Evolutionary conservation across 2,888 invertebrate genomes (phyloP).

Genomic region (Sclerodermus sp.): DNA sequence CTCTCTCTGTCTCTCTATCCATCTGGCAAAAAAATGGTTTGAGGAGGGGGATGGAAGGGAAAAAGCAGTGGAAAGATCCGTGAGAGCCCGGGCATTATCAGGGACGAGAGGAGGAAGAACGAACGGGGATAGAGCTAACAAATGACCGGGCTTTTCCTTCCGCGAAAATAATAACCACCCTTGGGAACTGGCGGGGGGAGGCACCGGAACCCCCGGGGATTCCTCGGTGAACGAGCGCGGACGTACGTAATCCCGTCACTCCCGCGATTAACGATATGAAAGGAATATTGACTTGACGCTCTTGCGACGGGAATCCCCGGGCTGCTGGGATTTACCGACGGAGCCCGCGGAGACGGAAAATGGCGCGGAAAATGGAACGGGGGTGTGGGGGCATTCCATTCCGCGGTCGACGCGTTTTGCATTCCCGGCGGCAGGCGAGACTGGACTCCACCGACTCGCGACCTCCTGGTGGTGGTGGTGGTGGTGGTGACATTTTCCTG

Average conservation of each 20-base stretch:
- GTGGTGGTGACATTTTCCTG: too few species aligned
- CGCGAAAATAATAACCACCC: slow-evolving; percentile 24
- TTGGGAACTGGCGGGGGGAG: neutral
- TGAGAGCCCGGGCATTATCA: slow-evolving; percentile 3
- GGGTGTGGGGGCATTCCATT: too few species aligned
- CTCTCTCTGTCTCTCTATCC: too few species aligned
- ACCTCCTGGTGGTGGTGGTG: too few species aligned
- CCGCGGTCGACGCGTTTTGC: too few species aligned
- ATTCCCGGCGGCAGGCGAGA: too few species aligned
- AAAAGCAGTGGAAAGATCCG: neutral
- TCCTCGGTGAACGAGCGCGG: slow-evolving; percentile 24
- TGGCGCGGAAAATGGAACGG: too few species aligned
- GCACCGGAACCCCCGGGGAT: slow-evolving; percentile 4
- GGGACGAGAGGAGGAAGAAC: slow-evolving; percentile 5
- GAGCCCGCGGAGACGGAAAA: neutral
- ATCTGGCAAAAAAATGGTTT: too few species aligned
- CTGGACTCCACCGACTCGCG: too few species aligned
- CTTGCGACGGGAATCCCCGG: slow-evolving; percentile 11
- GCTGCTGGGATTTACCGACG: slow-evolving; percentile 31
- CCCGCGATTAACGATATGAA: slow-evolving; percentile 31
- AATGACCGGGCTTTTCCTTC: slow-evolving; percentile 20
- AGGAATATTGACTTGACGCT: slow-evolving; percentile 33
- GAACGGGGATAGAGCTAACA: slow-evolving; percentile 16
- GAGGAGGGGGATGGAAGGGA: neutral
- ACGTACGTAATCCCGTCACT: slow-evolving; percentile 28